These are phyloP conservation scores for Scortum barcoo DNA, from an alignment of 2,113 vertebrate genomes.

Conservation along the genomic window DNA sequence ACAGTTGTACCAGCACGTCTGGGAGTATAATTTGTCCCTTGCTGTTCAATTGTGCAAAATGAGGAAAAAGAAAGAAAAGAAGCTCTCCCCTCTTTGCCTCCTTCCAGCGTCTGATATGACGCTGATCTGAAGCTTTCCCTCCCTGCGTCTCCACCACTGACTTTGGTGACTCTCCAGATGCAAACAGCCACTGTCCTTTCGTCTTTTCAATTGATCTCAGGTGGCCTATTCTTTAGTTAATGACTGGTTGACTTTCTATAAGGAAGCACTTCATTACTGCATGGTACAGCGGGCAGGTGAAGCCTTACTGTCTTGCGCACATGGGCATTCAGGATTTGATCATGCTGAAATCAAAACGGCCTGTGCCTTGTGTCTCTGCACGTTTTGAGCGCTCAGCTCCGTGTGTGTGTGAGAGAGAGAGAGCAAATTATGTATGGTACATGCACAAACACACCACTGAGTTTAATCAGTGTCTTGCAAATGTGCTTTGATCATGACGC, in stretches of 20 bases:
- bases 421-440: slow-evolving; percentile 29
- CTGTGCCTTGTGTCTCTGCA: slow-evolving; percentile 36
- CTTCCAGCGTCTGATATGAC: slow-evolving; percentile 6
- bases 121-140: slow-evolving; percentile 16
- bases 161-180: slow-evolving; percentile 33
- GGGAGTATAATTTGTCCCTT: slow-evolving; percentile 34
- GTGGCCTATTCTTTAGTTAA: slow-evolving; percentile 62
- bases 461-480: background rate
- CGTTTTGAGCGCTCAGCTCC: slow-evolving; percentile 31
- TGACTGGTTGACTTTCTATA: slow-evolving; percentile 75
- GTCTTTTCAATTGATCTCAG: slow-evolving; percentile 60
- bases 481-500: slow-evolving; percentile 55
- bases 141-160: slow-evolving; percentile 9
- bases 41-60: slow-evolving; percentile 24
- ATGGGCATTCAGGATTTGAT: slow-evolving; percentile 56
- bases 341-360: slow-evolving; percentile 61
- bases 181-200: slow-evolving; percentile 40
- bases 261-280: slow-evolving; percentile 80
- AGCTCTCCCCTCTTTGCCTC: slow-evolving; percentile 3
- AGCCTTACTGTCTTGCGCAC: slow-evolving; percentile 36
- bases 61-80: background rate
- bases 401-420: slow-evolving; percentile 36
- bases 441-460: slow-evolving; percentile 37
- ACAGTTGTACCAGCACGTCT: slow-evolving; percentile 12
- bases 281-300: slow-evolving; percentile 65